Evolutionary conservation across 1,140 invertebrate species (phyloP).

Genomic region (Holotrichia oblita): DNA sequence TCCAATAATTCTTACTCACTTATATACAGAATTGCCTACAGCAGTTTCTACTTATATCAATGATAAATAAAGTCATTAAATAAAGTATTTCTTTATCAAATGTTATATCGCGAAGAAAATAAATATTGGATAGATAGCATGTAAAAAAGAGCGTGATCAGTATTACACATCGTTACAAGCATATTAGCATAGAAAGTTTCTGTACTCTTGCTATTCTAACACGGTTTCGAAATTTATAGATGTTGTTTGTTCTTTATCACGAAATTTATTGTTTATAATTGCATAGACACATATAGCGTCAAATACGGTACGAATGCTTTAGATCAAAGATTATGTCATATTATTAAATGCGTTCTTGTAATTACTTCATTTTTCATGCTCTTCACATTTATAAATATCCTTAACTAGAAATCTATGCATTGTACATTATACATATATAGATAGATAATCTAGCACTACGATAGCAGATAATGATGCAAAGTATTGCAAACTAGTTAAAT

Average conservation of each 20-base stretch:
- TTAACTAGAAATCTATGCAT: too few relatives aligned
- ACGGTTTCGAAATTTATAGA: constrained; percentile 7
- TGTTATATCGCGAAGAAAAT: neutral
- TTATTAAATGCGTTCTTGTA: constrained; percentile 8
- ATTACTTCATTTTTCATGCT: neutral
- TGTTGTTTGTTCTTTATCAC: constrained; percentile 11
- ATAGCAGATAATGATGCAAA: too few relatives aligned
- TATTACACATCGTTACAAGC: neutral
- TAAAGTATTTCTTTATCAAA: neutral
- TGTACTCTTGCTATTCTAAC: neutral
- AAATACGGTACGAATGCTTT: neutral
- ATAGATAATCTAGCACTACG: too few relatives aligned
- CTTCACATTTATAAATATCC: neutral
- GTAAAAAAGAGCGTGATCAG: constrained; percentile 13
- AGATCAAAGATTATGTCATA: constrained; percentile 8
- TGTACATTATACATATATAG: too few relatives aligned
- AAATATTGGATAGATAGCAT: neutral
- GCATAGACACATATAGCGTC: neutral
- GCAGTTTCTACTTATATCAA: neutral
- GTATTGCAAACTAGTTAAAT: too few relatives aligned
- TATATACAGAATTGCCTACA: too few relatives aligned
- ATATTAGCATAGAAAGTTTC: constrained; percentile 17
- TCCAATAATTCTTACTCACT: too few relatives aligned
- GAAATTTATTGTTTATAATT: constrained; percentile 18
- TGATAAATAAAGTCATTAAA: constrained; percentile 18